These are phyloP conservation scores for Aythya baeri DNA, from an alignment of 2,113 vertebrate species.

Conservation along the genomic window DNA sequence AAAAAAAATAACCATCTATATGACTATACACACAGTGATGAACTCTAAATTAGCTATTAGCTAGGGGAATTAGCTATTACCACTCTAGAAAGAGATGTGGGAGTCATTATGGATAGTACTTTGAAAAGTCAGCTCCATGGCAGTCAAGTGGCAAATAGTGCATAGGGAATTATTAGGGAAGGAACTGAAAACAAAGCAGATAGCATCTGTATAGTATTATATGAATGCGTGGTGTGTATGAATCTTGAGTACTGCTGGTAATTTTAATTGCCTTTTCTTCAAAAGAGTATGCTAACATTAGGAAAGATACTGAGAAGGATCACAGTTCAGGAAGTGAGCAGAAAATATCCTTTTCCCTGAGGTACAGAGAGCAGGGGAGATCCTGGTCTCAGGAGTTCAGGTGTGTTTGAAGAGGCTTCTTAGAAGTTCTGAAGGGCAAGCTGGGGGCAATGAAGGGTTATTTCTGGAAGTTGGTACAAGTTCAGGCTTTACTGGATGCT, in stretches of 20 bases:
- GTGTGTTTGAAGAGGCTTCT: background rate
- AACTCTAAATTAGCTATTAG: conserved; percentile 28
- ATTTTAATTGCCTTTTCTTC: background rate
- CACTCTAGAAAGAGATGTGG: background rate
- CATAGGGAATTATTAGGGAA: background rate
- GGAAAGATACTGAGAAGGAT: background rate
- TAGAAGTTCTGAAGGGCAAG: background rate
- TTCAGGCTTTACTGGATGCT: background rate
- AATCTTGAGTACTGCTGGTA: background rate
- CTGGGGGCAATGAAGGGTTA: background rate
- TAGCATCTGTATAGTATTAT: background rate
- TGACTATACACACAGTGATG: background rate
- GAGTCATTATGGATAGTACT: background rate
- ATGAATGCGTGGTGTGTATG: background rate
- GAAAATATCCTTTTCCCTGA: background rate
- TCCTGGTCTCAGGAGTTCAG: background rate
- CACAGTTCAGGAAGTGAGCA: accelerated
- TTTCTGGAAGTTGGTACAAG: background rate
- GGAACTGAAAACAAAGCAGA: conserved; percentile 11
- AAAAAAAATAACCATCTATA: background rate
- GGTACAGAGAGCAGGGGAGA: background rate
- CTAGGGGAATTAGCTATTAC: conserved; percentile 12
- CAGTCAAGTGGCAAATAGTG: background rate
- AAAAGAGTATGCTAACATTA: background rate
- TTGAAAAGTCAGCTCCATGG: background rate